Conservation (phyloP, 2,797 vertebrate genomes). For the Pampus argenteus region DNA sequence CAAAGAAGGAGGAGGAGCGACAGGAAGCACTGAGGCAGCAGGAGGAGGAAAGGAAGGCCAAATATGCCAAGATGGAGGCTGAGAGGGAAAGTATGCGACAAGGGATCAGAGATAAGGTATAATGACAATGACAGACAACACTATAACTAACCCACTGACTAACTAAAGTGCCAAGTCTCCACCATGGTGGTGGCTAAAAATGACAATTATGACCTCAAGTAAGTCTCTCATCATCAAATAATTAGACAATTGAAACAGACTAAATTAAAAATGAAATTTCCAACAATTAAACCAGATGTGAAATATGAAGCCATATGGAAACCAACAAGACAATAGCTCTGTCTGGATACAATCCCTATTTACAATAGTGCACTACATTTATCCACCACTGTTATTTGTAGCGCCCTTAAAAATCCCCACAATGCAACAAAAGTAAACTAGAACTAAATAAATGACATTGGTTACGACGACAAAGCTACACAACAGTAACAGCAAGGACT, state of each 20-base stretch:
- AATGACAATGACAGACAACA: slow-evolving; percentile 5
- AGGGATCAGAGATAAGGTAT: slow-evolving; percentile 98
- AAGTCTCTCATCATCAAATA: not conserved
- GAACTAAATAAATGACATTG: no score
- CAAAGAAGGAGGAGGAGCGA: slow-evolving; percentile 96
- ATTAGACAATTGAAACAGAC: not conserved
- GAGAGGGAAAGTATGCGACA: slow-evolving; percentile 96
- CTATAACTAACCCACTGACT: not conserved
- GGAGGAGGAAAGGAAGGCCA: slow-evolving; percentile 97
- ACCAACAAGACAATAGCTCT: not conserved
- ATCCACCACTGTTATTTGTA: no score
- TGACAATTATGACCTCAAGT: not conserved
- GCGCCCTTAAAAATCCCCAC: no score
- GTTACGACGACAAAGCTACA: no score
- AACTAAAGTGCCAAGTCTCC: no score
- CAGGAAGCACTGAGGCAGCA: slow-evolving; percentile 97
- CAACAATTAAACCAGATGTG: not conserved
- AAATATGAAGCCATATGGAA: not conserved
- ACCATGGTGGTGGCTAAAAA: no score
- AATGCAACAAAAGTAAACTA: no score
- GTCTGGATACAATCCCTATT: no score
- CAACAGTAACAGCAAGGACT: no score
- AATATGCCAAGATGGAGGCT: slow-evolving; percentile 97
- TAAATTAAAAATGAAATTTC: not conserved
- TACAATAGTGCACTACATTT: no score